A percentile compares a stretch with the other conserved stretches of the same genome.
Conservation (phyloP, 2,113 vertebrate species). For the Eonycteris spelaea region DNA sequence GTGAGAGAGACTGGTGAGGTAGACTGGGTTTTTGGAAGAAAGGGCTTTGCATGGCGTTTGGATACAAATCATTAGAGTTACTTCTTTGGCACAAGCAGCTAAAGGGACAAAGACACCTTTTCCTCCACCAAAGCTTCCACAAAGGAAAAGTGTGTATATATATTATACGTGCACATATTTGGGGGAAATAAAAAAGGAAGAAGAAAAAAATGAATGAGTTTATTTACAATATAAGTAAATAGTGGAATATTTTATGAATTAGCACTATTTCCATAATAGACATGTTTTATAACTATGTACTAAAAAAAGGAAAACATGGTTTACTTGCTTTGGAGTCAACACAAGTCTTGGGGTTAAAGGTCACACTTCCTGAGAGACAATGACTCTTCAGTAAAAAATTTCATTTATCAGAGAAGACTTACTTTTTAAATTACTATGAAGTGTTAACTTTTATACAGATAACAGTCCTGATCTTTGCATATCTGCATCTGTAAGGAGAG, state of each 20-base stretch:
- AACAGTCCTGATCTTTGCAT: neutral
- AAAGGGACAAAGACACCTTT: neutral
- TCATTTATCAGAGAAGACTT: neutral
- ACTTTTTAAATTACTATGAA: constrained; percentile 27
- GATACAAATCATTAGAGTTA: neutral
- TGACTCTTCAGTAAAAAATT: neutral
- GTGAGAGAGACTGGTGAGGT: neutral
- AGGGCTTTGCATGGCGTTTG: neutral
- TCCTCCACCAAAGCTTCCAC: neutral
- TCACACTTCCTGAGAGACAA: constrained; percentile 30
- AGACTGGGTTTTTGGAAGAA: neutral
- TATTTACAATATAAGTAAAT: constrained; percentile 41
- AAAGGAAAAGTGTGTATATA: neutral
- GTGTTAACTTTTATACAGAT: neutral
- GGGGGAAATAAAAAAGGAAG: neutral
- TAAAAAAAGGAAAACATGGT: neutral
- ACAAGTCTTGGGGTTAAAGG: constrained; percentile 20
- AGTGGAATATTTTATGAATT: constrained; percentile 29
- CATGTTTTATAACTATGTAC: neutral
- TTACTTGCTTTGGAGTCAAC: constrained; percentile 33
- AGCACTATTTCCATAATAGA: constrained; percentile 23
- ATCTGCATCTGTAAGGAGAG: neutral
- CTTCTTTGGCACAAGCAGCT: neutral
- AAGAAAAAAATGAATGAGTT: neutral
- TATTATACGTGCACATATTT: neutral